phyloP scores from a whole-genome alignment of 2,797 vertebrate species.

The Myotis daubentonii region DNA sequence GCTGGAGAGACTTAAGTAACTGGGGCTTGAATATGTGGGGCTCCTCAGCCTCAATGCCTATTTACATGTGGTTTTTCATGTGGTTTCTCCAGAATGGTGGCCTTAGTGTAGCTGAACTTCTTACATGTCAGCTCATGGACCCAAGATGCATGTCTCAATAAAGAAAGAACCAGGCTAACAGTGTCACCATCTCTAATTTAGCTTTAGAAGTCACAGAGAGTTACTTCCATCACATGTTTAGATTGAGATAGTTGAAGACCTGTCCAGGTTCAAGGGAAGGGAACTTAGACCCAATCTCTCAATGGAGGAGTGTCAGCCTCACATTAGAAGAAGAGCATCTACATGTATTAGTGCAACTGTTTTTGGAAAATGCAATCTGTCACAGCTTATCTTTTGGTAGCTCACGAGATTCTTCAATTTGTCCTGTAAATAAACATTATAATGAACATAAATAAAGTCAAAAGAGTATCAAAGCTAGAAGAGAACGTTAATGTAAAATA shows the following conservation, averaged over 20 bases:
- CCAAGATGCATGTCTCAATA: not conserved
- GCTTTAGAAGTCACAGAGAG: not conserved
- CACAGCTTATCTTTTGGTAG: constrained; percentile 43
- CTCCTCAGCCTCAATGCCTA: not conserved
- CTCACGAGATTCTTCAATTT: constrained; percentile 8
- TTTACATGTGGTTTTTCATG: not conserved
- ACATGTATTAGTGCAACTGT: not conserved
- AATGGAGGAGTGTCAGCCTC: not conserved
- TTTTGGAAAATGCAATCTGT: constrained; percentile 30
- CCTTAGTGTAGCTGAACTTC: not conserved
- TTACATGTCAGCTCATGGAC: not conserved
- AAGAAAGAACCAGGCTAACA: not conserved
- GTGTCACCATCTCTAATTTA: not conserved
- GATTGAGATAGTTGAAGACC: not conserved
- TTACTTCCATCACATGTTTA: not conserved
- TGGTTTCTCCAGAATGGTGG: not conserved
- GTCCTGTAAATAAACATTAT: constrained; percentile 59
- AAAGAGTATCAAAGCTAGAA: constrained; percentile 50
- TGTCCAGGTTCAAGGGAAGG: not conserved
- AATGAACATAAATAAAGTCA: constrained; percentile 56
- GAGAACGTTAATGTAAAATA: constrained; percentile 43
- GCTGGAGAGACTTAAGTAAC: not conserved
- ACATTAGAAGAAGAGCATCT: not conserved
- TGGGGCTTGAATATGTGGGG: not conserved
- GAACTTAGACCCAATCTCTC: not conserved